Evolutionary conservation across 1,140 invertebrate genomes (phyloP).

Genomic region (Bicyclus anynana): DNA sequence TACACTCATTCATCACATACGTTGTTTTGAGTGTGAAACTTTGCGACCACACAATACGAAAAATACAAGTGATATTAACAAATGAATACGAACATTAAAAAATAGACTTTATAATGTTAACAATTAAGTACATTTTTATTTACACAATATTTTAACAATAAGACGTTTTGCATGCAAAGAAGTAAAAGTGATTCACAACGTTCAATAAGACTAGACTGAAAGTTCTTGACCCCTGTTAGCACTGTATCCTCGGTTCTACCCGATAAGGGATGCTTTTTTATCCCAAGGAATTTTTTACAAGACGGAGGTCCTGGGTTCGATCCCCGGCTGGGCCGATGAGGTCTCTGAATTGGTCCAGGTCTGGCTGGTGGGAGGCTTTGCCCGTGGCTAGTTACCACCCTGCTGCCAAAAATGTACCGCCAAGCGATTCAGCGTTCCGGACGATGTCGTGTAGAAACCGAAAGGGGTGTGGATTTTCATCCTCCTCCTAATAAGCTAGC

Average conservation of each 20-base stretch:
- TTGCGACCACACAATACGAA: background rate
- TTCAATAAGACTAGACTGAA: background rate
- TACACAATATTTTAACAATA: background rate
- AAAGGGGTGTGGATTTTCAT: no score
- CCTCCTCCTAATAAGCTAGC: no score
- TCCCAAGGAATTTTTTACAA: no score
- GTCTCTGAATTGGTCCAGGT: no score
- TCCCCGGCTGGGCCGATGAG: no score
- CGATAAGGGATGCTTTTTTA: background rate
- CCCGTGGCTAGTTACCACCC: no score
- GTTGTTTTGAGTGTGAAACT: background rate
- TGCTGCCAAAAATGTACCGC: no score
- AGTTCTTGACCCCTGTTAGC: background rate
- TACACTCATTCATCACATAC: background rate
- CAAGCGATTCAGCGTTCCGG: no score
- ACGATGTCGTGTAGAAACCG: no score
- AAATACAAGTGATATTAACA: background rate
- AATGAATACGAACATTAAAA: background rate
- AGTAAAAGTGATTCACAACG: background rate
- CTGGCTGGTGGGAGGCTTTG: no score
- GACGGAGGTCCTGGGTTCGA: no score
- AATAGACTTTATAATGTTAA: background rate
- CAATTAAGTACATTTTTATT: constrained; percentile 2
- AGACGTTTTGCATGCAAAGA: background rate
- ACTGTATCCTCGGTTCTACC: background rate